These are phyloP conservation scores for Eptesicus fuscus DNA, from an alignment of 2,113 vertebrate genomes.

Conservation along the genomic window DNA sequence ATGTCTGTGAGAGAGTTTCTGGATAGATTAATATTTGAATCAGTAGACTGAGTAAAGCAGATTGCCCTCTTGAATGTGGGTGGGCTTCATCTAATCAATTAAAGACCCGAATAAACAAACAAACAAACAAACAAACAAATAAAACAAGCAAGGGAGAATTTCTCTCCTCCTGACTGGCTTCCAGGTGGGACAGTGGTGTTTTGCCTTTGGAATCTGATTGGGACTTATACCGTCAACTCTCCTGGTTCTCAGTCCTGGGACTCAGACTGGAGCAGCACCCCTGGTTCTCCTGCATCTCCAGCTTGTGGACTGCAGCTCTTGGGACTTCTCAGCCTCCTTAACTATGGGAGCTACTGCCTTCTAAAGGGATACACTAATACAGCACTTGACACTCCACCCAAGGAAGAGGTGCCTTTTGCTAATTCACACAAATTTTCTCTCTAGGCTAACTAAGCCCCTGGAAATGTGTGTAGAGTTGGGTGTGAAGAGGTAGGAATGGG, in stretches of 20 bases:
- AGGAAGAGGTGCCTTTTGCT: neutral
- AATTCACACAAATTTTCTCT: neutral
- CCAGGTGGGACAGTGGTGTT: neutral
- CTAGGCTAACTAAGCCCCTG: neutral
- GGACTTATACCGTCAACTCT: neutral
- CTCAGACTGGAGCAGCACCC: neutral
- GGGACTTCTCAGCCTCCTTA: neutral
- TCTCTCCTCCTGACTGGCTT: neutral
- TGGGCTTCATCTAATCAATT: neutral
- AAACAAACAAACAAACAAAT: neutral
- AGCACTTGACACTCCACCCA: neutral
- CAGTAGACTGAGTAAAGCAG: neutral
- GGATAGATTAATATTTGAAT: neutral
- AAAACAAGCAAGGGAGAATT: neutral
- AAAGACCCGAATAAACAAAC: neutral
- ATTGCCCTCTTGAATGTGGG: neutral
- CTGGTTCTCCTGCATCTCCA: neutral
- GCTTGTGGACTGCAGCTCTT: neutral
- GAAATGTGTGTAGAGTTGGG: neutral
- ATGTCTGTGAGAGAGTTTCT: constrained; percentile 2
- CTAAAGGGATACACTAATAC: neutral
- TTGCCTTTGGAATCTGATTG: neutral
- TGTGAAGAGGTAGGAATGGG: neutral
- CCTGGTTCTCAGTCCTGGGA: neutral
- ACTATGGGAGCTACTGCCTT: neutral